phyloP scores from a whole-genome alignment of 1,140 invertebrate species.

The Aplysia californica region DNA sequence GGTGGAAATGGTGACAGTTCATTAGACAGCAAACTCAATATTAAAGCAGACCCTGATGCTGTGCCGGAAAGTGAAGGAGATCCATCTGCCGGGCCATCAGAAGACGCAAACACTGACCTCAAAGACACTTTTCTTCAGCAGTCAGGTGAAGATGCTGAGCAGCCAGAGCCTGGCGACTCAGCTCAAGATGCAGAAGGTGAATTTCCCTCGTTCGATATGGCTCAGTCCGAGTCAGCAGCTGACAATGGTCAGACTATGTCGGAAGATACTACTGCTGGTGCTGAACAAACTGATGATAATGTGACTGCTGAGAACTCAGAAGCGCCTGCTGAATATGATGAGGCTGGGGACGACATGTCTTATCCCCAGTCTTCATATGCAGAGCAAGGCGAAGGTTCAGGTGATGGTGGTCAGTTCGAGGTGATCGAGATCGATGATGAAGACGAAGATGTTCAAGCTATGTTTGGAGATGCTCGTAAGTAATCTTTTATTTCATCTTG shows the following conservation, averaged over 20 bases:
- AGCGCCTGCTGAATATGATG: slow-evolving; percentile 9
- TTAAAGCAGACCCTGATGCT: slow-evolving; percentile 25
- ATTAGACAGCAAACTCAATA: slow-evolving; percentile 3
- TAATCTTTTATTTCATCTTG: neutral
- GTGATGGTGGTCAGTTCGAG: slow-evolving; percentile 21
- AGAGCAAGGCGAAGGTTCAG: slow-evolving; percentile 1
- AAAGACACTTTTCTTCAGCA: slow-evolving; percentile 24
- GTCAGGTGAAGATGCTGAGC: no score
- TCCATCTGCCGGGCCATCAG: neutral
- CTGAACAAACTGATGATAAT: no score
- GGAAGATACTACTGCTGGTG: no score
- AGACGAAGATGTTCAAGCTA: slow-evolving; percentile 9
- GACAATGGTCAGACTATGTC: no score
- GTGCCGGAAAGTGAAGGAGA: neutral
- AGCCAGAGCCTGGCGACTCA: no score
- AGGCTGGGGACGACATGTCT: neutral
- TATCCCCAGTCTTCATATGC: slow-evolving; percentile 12
- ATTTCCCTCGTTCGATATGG: no score
- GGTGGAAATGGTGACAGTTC: no score
- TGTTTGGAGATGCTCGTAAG: slow-evolving; percentile 18
- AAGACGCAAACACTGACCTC: slow-evolving; percentile 5
- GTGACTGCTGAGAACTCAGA: no score
- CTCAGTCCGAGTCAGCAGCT: no score
- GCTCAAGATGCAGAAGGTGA: no score
- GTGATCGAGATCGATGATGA: slow-evolving; percentile 18